These are phyloP conservation scores for Acleris sparsana DNA, from an alignment of 2,888 invertebrate species.

Conservation along the genomic window DNA sequence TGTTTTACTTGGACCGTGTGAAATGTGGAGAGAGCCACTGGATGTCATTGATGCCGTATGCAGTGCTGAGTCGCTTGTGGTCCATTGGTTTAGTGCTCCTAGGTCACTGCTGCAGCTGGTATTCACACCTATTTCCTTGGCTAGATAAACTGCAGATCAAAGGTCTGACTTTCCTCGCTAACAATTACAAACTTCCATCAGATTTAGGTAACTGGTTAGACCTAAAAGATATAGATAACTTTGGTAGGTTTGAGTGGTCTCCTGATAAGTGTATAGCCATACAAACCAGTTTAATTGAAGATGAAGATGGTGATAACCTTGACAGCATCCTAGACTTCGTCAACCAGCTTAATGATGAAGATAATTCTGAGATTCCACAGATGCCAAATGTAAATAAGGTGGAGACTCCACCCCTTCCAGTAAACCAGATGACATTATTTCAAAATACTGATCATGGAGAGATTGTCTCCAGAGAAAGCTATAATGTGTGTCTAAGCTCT, in stretches of 20 bases:
- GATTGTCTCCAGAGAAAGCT: conserved; percentile 43
- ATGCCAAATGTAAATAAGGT: conserved; percentile 6
- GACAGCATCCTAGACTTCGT: conserved; percentile 67
- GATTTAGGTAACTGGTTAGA: conserved; percentile 78
- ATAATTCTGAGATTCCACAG: conserved; percentile 36
- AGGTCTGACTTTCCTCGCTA: conserved; percentile 78
- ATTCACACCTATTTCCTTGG: conserved; percentile 68
- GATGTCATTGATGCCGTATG: conserved; percentile 81
- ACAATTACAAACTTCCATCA: conserved; percentile 67
- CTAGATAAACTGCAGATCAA: conserved; percentile 63
- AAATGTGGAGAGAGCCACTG: conserved; percentile 82
- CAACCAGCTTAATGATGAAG: conserved; percentile 56
- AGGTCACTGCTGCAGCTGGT: conserved; percentile 79
- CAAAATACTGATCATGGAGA: conserved; percentile 42
- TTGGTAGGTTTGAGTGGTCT: conserved; percentile 68
- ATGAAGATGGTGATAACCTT: conserved; percentile 56
- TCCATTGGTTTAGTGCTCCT: conserved; percentile 73
- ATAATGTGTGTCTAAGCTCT: conserved; percentile 43
- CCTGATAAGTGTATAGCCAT: conserved; percentile 53
- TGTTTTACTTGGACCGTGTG: conserved; percentile 79
- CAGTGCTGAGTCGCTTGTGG: conserved; percentile 82
- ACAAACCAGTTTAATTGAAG: conserved; percentile 48
- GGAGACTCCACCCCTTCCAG: background rate
- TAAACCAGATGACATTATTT: background rate
- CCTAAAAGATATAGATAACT: conserved; percentile 71